Evolutionary conservation across 2,888 invertebrate species (phyloP), one percentile per base, ranked within the genome.

Genomic region (Axea sp.): DNA sequence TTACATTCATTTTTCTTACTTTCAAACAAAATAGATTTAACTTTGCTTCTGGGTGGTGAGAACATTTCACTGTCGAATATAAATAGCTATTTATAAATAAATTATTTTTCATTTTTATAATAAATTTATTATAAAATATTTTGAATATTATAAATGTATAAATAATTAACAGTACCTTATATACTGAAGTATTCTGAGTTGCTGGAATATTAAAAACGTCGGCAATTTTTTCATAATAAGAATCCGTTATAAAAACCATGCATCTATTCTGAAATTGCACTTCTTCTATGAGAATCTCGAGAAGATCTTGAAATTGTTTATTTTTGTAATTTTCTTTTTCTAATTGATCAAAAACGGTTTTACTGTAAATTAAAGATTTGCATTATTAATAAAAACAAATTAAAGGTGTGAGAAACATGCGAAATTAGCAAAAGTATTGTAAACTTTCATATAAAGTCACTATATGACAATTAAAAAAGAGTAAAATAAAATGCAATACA

Each of bases 1-100:
- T 92, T 91, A 82, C 95, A 95, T 12, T 93, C 92, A 49, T 91
- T 90, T 68, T 89, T 89, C 80, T 91, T 91, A 2, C 83, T 83
- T 1, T 81, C 76, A 1, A 14, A 33, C 7, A 87, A 74, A 28
- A 80, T 80, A 7, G 37, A 67, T 14, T 51, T 8, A 12, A 86
- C 31, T 43, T 55, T 72, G 11, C 22, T 60, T 14, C 77, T 79
- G 0, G 84, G 81, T 7, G 80, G 80, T 6, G 67, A 75, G 37
- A 87, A 83, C 41, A 80, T 60, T 55, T 87, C 85, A 12, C 77
- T 83, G n/a, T 86, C 84, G 3, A 76, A 77, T 15, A 87, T 62
- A 11, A 53, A 60, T 6, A 87, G 76, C 87, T 87, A 22, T n/a
- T n/a, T 0, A 41, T 28, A 39, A 11, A 35, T 15, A 60, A n/a